A percentile compares a stretch with the other conserved stretches of the same genome.
phyloP scores from a whole-genome alignment of 2,888 invertebrate genomes.

The Drosophila peninsularis region DNA sequence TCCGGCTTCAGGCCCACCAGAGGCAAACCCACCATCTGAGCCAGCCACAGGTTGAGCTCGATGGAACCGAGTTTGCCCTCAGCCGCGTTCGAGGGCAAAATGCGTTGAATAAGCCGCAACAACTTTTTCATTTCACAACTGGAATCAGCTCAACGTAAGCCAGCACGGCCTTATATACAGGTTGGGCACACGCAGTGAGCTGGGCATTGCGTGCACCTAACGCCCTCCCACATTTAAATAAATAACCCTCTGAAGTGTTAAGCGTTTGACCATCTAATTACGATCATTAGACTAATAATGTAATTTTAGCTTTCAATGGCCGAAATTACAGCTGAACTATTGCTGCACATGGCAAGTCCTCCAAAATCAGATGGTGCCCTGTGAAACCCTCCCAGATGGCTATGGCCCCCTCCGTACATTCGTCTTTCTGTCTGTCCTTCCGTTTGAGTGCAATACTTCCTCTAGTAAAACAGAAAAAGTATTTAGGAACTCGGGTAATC shows the following conservation, averaged over 20 bases:
- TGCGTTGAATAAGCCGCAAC: slow-evolving; percentile 14
- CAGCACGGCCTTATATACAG: slow-evolving; percentile 15
- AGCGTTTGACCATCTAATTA: slow-evolving; percentile 28
- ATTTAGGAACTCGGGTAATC: too few species aligned
- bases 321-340: neutral
- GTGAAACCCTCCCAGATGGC: too few species aligned
- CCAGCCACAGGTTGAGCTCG: slow-evolving; percentile 69
- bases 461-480: too few species aligned
- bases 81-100: slow-evolving; percentile 62
- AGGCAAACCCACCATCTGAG: slow-evolving; percentile 69
- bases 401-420: too few species aligned
- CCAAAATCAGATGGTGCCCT: neutral
- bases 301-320: neutral
- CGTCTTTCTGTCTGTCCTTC: too few species aligned
- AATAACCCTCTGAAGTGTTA: slow-evolving; percentile 21
- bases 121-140: slow-evolving; percentile 43
- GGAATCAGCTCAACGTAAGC: neutral
- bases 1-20: slow-evolving; percentile 60
- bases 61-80: slow-evolving; percentile 72
- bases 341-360: neutral
- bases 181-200: fast-evolving
- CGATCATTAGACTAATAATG: slow-evolving; percentile 1
- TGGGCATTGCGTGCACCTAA: slow-evolving; percentile 22
- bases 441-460: too few species aligned
- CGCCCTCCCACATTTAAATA: slow-evolving; percentile 34